Percentiles rank a stretch among this genome's conserved stretches.
Evolutionary conservation across 2,797 vertebrate genomes (phyloP).

Genomic region (Centroberyx gerrardi): DNA sequence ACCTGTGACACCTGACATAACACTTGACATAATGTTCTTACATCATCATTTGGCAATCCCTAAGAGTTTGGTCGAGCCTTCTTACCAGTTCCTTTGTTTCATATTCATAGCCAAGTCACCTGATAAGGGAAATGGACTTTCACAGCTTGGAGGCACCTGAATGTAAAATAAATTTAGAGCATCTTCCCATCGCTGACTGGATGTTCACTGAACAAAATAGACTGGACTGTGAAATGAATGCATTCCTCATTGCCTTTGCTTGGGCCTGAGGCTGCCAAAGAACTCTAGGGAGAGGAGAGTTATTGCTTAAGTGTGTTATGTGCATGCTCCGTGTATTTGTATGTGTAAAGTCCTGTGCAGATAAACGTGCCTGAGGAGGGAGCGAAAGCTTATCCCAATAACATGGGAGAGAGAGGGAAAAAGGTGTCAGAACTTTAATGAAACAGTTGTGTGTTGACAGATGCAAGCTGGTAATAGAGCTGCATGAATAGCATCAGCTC

Average conservation of each 20-base stretch:
- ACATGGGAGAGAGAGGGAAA: slow-evolving; percentile 17
- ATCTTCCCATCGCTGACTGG: slow-evolving; percentile 32
- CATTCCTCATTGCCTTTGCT: slow-evolving; percentile 55
- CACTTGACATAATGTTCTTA: neutral
- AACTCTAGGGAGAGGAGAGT: slow-evolving; percentile 50
- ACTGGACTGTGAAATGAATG: slow-evolving; percentile 60
- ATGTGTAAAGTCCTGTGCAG: slow-evolving; percentile 49
- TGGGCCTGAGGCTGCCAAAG: slow-evolving; percentile 51
- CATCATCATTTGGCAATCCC: neutral
- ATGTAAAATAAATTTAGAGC: slow-evolving; percentile 44
- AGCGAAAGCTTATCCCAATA: slow-evolving; percentile 43
- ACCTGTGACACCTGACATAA: neutral
- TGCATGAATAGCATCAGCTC: slow-evolving; percentile 36
- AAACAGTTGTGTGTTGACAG: slow-evolving; percentile 42
- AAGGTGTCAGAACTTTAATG: slow-evolving; percentile 63
- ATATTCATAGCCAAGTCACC: neutral
- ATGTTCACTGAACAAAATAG: slow-evolving; percentile 52
- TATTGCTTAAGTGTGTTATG: slow-evolving; percentile 61
- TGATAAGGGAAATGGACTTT: slow-evolving; percentile 9
- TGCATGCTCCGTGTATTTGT: slow-evolving; percentile 40
- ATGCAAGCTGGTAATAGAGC: slow-evolving; percentile 45
- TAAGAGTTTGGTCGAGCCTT: neutral
- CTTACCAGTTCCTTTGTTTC: slow-evolving; percentile 26
- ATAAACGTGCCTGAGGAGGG: slow-evolving; percentile 48
- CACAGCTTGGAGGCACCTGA: slow-evolving; percentile 33